phyloP scores from a whole-genome alignment of 2,797 vertebrate genomes.

The Lagocephalus sceleratus region DNA sequence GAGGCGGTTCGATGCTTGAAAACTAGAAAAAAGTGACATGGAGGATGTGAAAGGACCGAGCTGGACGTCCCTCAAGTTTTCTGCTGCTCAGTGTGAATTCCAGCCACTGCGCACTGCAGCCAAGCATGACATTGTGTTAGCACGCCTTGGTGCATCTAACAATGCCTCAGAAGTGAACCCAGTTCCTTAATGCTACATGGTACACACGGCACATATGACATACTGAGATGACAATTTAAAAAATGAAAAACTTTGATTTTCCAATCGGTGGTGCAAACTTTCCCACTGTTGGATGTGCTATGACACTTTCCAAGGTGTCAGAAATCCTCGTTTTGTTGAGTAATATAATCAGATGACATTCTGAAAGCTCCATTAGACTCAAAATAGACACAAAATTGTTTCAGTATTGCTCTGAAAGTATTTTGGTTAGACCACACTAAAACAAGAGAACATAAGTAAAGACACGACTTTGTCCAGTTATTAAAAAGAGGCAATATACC shows the following conservation, averaged over 20 bases:
- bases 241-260: conserved; percentile 12
- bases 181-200: conserved; percentile 27
- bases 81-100: conserved; percentile 60
- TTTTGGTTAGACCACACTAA: neutral
- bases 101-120: conserved; percentile 60
- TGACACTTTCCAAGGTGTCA: conserved; percentile 1
- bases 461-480: conserved; percentile 5
- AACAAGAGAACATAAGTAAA: neutral
- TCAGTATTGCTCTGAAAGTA: conserved; percentile 4
- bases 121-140: conserved; percentile 73
- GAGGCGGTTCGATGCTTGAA: conserved; percentile 24
- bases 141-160: conserved; percentile 68
- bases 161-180: conserved; percentile 64
- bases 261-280: neutral
- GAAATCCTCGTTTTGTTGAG: neutral
- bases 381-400: neutral
- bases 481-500: conserved; percentile 52
- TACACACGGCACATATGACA: conserved; percentile 15
- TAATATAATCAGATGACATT: conserved; percentile 11
- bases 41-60: conserved; percentile 41
- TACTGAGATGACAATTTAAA: conserved; percentile 25
- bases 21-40: conserved; percentile 29
- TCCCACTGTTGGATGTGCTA: conserved; percentile 1
- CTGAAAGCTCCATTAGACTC: conserved; percentile 7
- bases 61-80: conserved; percentile 54